Conservation (phyloP, 2,888 invertebrate genomes). For the Leptinotarsa tumamoca region DNA sequence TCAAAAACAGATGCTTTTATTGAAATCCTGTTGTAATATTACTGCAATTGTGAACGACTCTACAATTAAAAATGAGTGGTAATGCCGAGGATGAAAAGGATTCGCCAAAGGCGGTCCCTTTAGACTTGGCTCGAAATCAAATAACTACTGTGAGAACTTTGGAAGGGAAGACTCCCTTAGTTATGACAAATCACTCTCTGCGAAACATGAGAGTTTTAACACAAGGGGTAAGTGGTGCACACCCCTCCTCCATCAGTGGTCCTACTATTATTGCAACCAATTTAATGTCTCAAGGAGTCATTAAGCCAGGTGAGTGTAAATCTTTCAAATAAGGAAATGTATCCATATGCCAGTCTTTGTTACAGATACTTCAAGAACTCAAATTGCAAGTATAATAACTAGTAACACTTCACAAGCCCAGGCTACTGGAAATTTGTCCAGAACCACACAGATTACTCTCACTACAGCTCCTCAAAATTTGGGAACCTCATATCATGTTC, state of each 20-base stretch:
- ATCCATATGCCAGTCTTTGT: conserved; percentile 7
- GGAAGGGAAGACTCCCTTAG: conserved; percentile 62
- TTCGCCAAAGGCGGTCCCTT: conserved; percentile 70
- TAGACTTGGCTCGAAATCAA: conserved; percentile 69
- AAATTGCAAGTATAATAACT: conserved; percentile 49
- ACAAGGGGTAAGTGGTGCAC: conserved; percentile 59
- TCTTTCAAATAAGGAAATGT: neutral
- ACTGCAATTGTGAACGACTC: conserved; percentile 28
- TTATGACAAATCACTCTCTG: conserved; percentile 63
- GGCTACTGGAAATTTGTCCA: conserved; percentile 50
- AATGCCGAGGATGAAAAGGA: conserved; percentile 70
- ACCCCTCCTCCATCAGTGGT: conserved; percentile 58
- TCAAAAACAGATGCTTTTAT: conserved; percentile 44
- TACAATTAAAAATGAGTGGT: conserved; percentile 61
- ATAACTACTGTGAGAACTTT: conserved; percentile 68
- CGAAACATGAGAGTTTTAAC: conserved; percentile 64
- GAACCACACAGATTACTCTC: conserved; percentile 64
- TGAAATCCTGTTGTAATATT: conserved; percentile 35
- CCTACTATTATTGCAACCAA: conserved; percentile 65
- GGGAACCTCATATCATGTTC: conserved; percentile 65
- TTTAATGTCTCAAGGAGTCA: conserved; percentile 68
- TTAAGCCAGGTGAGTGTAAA: conserved; percentile 66
- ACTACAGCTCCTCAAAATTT: conserved; percentile 60
- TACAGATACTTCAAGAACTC: conserved; percentile 50
- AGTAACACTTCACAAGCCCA: conserved; percentile 45